Evolutionary conservation across 2,888 invertebrate species (phyloP), one percentile per base, ranked within the genome.

Genomic region (Rhimphoctona megacephalus): DNA sequence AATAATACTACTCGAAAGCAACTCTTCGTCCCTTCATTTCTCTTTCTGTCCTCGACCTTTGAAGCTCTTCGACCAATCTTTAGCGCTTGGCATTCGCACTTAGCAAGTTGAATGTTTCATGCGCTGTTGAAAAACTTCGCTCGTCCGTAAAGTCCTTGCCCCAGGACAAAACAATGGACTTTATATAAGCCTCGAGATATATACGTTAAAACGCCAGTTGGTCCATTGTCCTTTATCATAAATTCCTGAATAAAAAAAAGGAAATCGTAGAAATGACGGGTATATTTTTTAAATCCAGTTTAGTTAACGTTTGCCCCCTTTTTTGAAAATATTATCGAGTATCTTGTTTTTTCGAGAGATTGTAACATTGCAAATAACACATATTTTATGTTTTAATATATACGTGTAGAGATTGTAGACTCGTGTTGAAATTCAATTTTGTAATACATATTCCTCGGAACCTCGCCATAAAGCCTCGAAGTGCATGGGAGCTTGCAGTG

Each of bases 141-240:
- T 61, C 79, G 25, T 46, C 57, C 66, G 43, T 79, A 17, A 43
- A 39, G 49, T 61, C 61, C 33, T 54, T 33, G 52, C 19, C 30
- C 33, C 17, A 22, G 25, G 67, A 49, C 46, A 46, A 87, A 91
- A 91, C 89, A 90, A 90, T 91, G 81, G 78, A 83, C 46, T 70
- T 70, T 67, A 52, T 77, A 52, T 52, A 67, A 52, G 54, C 66
- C 46, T 52, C 46, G 74, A 74, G 57, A 79, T 54, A 22, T 54
- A 22, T 64, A 67, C 54, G 83, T 36, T 57, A 57, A 67, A 74
- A 57, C 30, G 43, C 74, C 67, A 25, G 57, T 80, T 49, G 30
- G 17, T 69, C 87, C 87, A 84, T 88, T 89, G 89, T 78, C 74
- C 84, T 81, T 79, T 82, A 88, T 89, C 89, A 89, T 88, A 88